A percentile compares a stretch with the other conserved stretches of the same genome.
Evolutionary conservation across 2,888 invertebrate species (phyloP).

Genomic region (Pseudococcus viburni): DNA sequence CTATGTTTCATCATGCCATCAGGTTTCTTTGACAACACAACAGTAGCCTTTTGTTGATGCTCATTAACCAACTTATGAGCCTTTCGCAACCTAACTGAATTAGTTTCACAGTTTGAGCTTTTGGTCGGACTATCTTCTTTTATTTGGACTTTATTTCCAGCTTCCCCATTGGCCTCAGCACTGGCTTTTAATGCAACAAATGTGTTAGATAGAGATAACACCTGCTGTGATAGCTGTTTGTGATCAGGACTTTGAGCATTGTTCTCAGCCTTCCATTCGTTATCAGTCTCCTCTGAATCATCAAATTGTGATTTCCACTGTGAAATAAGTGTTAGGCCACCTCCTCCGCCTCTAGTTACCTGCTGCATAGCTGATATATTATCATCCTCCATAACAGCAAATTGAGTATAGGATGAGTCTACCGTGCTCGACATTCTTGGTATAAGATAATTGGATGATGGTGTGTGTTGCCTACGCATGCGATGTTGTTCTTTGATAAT

Average conservation of each 20-base stretch:
- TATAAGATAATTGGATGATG: slow-evolving; percentile 26
- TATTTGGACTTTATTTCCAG: background rate
- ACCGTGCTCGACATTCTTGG: slow-evolving; percentile 70
- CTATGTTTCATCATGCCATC: background rate
- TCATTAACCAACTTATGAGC: slow-evolving; percentile 14
- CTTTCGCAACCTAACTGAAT: slow-evolving; percentile 20
- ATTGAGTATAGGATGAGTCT: slow-evolving; percentile 90
- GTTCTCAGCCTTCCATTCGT: slow-evolving; percentile 92
- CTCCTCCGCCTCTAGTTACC: slow-evolving; percentile 89
- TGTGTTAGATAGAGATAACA: slow-evolving; percentile 6
- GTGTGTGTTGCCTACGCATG: slow-evolving; percentile 56
- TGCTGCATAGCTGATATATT: slow-evolving; percentile 91
- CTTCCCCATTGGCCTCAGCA: background rate
- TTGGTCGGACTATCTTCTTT: slow-evolving; percentile 62
- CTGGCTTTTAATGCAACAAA: slow-evolving; percentile 16
- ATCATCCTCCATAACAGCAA: slow-evolving; percentile 93
- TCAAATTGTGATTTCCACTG: slow-evolving; percentile 97
- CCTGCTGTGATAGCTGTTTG: slow-evolving; percentile 66
- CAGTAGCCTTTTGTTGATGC: background rate
- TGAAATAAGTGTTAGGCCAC: slow-evolving; percentile 85
- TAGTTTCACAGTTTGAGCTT: slow-evolving; percentile 18
- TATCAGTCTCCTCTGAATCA: slow-evolving; percentile 94
- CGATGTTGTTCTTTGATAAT: slow-evolving; percentile 29
- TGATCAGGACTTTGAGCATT: slow-evolving; percentile 75
- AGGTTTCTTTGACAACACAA: background rate